These are phyloP conservation scores for Sisyra terminalis DNA, from an alignment of 2,888 invertebrate species.

Conservation along the genomic window DNA sequence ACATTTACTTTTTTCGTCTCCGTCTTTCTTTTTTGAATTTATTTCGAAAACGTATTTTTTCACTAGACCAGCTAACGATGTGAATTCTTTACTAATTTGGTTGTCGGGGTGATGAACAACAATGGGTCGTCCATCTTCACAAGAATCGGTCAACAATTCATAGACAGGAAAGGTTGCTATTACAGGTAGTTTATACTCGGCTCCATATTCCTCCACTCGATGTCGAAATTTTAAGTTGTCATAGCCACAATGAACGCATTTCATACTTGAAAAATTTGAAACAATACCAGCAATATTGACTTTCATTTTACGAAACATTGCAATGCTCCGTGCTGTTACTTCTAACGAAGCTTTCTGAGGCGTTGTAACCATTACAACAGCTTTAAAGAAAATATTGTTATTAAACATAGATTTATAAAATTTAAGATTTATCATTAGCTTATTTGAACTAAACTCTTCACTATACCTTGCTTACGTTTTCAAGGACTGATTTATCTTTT, in stretches of 20 bases:
- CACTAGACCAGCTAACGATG: constrained; percentile 8
- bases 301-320: constrained; percentile 72
- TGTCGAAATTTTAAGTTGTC: constrained; percentile 57
- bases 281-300: constrained; percentile 77
- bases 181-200: constrained; percentile 45
- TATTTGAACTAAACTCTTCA: too few relatives aligned
- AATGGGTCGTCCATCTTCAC: constrained; percentile 60
- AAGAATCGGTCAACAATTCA: constrained; percentile 45
- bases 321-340: constrained; percentile 70
- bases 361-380: constrained; percentile 81
- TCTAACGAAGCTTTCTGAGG: constrained; percentile 79
- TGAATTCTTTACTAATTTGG: constrained; percentile 10
- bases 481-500: too few relatives aligned
- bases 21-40: not conserved
- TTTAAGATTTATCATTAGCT: too few relatives aligned
- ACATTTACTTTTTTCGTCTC: too few relatives aligned
- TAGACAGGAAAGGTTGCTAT: constrained; percentile 60
- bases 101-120: constrained; percentile 44
- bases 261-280: constrained; percentile 75
- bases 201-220: constrained; percentile 40
- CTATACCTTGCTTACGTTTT: too few relatives aligned
- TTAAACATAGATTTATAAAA: not conserved
- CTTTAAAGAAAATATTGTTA: constrained; percentile 23
- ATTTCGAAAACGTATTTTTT: constrained; percentile 6
- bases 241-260: constrained; percentile 63